Percentiles rank a stretch among this genome's conserved stretches.
Conservation (phyloP, 2,797 vertebrate species). For the Hydrolagus colliei region DNA sequence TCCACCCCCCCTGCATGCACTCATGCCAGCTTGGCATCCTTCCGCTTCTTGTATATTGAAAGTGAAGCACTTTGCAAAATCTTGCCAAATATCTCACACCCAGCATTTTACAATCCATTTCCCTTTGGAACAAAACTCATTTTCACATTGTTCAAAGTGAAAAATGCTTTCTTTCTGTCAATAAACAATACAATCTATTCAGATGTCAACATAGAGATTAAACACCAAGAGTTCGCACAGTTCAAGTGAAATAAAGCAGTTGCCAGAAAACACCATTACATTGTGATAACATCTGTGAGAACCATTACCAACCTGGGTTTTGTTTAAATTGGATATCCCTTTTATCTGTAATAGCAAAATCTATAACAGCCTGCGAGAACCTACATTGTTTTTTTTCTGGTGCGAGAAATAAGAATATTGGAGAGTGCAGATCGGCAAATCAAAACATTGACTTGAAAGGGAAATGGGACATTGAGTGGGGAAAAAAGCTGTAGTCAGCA, state of each 20-base stretch:
- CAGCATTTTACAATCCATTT: not conserved
- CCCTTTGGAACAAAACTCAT: not conserved
- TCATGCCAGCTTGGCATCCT: too few relatives aligned
- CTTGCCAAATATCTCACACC: not conserved
- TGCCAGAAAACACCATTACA: slow-evolving; percentile 11
- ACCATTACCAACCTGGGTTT: not conserved
- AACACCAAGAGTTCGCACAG: not conserved
- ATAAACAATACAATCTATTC: slow-evolving; percentile 13
- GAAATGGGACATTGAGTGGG: not conserved
- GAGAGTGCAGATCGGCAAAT: not conserved
- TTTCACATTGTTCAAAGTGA: not conserved
- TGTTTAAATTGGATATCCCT: slow-evolving; percentile 17
- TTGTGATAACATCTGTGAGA: not conserved
- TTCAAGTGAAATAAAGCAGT: slow-evolving; percentile 16
- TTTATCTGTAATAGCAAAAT: slow-evolving; percentile 26
- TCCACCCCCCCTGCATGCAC: too few relatives aligned
- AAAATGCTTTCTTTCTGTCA: slow-evolving; percentile 20
- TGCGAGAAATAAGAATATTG: not conserved
- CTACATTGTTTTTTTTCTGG: not conserved
- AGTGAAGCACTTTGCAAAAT: not conserved
- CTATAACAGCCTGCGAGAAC: not conserved
- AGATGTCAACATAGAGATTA: not conserved
- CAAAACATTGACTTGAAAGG: not conserved
- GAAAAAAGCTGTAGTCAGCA: not conserved
- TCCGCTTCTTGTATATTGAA: too few relatives aligned